A percentile compares a stretch with the other conserved stretches of the same genome.
phyloP scores from a whole-genome alignment of 2,888 invertebrate species.

The Heliconius aoede region DNA sequence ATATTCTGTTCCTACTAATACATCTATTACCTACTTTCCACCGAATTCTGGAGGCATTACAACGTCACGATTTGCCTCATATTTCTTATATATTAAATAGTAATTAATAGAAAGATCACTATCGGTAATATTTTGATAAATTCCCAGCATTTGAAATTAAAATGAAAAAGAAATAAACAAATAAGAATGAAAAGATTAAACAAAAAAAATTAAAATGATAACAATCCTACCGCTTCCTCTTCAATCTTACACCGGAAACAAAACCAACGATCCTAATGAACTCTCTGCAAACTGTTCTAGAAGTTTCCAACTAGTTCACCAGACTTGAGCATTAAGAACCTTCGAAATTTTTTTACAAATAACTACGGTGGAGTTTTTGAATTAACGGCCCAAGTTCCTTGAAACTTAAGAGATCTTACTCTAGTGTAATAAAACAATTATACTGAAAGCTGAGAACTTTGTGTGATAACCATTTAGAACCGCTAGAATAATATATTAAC shows the following conservation, averaged over 20 bases:
- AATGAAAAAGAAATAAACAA: too few species aligned
- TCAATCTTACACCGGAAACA: slow-evolving; percentile 52
- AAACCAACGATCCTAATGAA: slow-evolving; percentile 77
- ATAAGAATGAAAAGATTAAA: too few species aligned
- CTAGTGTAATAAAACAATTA: slow-evolving; percentile 41
- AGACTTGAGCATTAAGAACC: slow-evolving; percentile 67
- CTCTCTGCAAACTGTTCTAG: slow-evolving; percentile 71
- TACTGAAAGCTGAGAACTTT: slow-evolving; percentile 30
- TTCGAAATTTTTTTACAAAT: slow-evolving; percentile 55
- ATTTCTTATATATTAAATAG: too few species aligned
- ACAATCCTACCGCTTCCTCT: slow-evolving; percentile 35
- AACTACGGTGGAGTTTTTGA: slow-evolving; percentile 42
- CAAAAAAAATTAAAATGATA: not conserved
- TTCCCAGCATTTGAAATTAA: too few species aligned
- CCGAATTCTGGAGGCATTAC: too few species aligned
- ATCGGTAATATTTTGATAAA: not conserved
- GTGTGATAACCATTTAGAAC: slow-evolving; percentile 4
- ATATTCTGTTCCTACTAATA: too few species aligned
- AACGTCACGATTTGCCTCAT: too few species aligned
- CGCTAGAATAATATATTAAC: not conserved
- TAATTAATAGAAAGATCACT: not conserved
- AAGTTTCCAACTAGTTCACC: slow-evolving; percentile 71
- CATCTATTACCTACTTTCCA: too few species aligned
- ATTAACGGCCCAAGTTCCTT: slow-evolving; percentile 49
- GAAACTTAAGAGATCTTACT: slow-evolving; percentile 39